Evolutionary conservation across 1,140 invertebrate genomes (phyloP).

Genomic region (Eulimnadia texana): DNA sequence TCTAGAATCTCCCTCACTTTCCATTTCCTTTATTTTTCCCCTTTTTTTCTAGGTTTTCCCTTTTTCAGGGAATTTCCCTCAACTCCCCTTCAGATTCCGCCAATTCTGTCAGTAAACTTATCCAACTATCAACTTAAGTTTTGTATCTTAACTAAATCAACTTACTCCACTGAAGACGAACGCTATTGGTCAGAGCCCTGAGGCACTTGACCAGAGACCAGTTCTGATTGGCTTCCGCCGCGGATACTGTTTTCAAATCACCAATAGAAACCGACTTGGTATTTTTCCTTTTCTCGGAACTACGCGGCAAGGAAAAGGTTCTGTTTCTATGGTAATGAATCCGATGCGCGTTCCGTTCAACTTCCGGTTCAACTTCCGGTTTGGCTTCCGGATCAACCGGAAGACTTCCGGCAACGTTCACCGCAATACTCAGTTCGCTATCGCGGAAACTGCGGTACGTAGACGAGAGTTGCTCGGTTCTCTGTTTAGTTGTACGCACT

Average conservation of each 20-base stretch:
- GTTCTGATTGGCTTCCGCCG: neutral
- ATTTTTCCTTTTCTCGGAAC: neutral
- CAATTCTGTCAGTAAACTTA: too few species aligned
- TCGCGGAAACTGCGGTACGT: conserved; percentile 37
- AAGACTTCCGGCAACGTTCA: neutral
- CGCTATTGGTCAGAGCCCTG: neutral
- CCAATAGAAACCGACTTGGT: neutral
- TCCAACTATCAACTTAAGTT: too few species aligned
- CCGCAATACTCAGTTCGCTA: conserved; percentile 23
- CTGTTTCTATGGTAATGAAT: neutral
- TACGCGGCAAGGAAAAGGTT: neutral
- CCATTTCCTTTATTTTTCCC: too few species aligned
- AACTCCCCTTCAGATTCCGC: too few species aligned
- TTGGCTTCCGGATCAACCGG: too few species aligned
- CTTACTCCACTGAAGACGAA: neutral
- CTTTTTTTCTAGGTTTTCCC: too few species aligned
- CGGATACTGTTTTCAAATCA: neutral
- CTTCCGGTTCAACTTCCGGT: too few species aligned
- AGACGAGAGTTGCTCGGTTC: conserved; percentile 26
- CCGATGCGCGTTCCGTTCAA: too few species aligned
- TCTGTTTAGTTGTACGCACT: too few species aligned
- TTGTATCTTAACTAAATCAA: neutral
- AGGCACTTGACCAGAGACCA: neutral
- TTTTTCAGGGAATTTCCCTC: too few species aligned
- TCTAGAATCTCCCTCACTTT: too few species aligned